Percentiles rank a stretch among this genome's conserved stretches.
Evolutionary conservation across 2,113 vertebrate species (phyloP).

Genomic region (Copsychus sechellarum): DNA sequence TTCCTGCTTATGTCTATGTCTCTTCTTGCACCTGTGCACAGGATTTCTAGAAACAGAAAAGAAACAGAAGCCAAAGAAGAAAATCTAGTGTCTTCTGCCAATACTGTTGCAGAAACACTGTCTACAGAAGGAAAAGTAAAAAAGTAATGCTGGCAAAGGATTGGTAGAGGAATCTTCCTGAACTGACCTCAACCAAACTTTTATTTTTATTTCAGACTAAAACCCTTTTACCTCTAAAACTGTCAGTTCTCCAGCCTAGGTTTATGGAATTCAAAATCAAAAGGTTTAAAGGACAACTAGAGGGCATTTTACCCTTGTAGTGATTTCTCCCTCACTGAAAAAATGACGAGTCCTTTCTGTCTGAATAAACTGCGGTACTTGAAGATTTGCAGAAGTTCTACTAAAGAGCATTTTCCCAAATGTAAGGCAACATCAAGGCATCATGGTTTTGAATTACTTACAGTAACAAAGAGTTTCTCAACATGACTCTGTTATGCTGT

Average conservation of each 20-base stretch:
- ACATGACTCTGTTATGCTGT: background rate
- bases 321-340: background rate
- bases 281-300: background rate
- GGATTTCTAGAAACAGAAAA: background rate
- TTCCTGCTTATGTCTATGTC: background rate
- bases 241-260: background rate
- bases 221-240: background rate
- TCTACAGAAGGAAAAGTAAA: background rate
- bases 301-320: background rate
- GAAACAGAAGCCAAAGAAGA: background rate
- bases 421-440: background rate
- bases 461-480: slow-evolving; percentile 24
- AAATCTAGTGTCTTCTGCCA: background rate
- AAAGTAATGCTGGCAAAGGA: background rate
- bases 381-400: slow-evolving; percentile 12
- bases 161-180: background rate
- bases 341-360: background rate
- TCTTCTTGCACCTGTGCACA: background rate
- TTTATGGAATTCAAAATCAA: background rate
- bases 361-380: background rate
- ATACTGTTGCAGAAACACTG: background rate
- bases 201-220: background rate
- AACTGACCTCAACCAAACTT: background rate
- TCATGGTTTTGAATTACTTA: background rate
- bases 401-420: slow-evolving; percentile 21